Base-by-base conservation (phyloP, 2,888 invertebrate species). In the Allolobophora icterica region DNA sequence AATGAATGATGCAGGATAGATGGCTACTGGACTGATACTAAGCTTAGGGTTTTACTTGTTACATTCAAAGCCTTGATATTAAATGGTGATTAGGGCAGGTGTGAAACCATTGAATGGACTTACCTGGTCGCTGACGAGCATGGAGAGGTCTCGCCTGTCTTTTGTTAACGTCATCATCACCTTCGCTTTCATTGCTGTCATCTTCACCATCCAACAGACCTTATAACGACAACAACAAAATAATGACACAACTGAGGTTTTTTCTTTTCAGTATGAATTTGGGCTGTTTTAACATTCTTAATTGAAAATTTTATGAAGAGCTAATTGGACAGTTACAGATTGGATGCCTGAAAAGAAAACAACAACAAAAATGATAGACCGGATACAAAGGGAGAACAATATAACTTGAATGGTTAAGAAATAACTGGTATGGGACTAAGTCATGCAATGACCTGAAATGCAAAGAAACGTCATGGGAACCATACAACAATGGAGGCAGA, bases 121-220 rank as follows among this genome's bases (percentile, higher is more conserved):
- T 38, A 91, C 91, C 91, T 84, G 90, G 92, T 91, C 93, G 21
- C 58, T 92, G 92, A n/a, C 93, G 71, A 71, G 91, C 91, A 58
- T 94, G 94, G 19, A 92, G 91, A 0, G 94, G 94, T 42, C 94
- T 91, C 52, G 93, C 92, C 15, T 24, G 58, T 83, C 84, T 52
- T 33, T 87, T 87, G 30, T 91, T 91, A 13, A 87, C 19, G 24
- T 40, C 84, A 83, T 84, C 91, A 45, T 92, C 93, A n/a, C 92
- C 92, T 30, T 92, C 93, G 90, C 92, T 92, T 33, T 93, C 93
- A 83, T 92, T 89, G 42, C 90, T 91, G 19, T 90, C 93, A 21
- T 93, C 94, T 91, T 92, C 93, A 89, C 92, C 93, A 40, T 91
- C 93, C 35, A 92, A 93, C 42, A 93, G 92, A 90, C 93, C 93